These are phyloP conservation scores for Steinernema khuongi DNA, from an alignment of 1,140 invertebrate genomes.

Conservation along the genomic window DNA sequence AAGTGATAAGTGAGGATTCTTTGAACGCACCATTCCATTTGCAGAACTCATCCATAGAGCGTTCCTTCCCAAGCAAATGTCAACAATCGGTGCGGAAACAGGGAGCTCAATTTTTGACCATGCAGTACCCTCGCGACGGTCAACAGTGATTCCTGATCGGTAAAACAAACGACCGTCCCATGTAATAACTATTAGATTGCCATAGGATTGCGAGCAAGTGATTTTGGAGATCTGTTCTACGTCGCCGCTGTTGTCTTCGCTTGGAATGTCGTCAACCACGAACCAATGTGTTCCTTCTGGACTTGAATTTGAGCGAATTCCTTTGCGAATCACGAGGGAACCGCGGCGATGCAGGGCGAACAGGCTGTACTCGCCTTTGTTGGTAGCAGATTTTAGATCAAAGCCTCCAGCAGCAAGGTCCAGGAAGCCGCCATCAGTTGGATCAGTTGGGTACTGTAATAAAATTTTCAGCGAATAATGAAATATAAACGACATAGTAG, in stretches of 20 bases:
- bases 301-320: not conserved
- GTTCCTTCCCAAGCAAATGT: constrained; percentile 17
- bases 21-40: constrained; percentile 1
- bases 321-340: constrained; percentile 11
- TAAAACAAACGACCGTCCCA: constrained; percentile 30
- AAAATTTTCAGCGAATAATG: not conserved
- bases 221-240: constrained; percentile 6
- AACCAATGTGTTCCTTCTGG: not conserved
- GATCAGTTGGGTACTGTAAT: not conserved
- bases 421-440: not conserved
- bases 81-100: not conserved
- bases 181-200: constrained; percentile 24
- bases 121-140: constrained; percentile 7
- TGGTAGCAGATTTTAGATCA: not conserved
- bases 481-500: too few species aligned
- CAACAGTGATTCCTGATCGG: constrained; percentile 21
- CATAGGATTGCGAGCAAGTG: constrained; percentile 21
- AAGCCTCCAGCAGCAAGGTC: not conserved
- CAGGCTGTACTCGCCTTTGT: constrained; percentile 10
- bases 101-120: constrained; percentile 15
- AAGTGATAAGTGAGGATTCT: constrained; percentile 8
- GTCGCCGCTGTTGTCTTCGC: not conserved
- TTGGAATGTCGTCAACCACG: constrained; percentile 7
- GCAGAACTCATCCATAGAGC: constrained; percentile 23
- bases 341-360: constrained; percentile 6